Base-by-base conservation (phyloP, 1,140 invertebrate species). In the Solen grandis region DNA sequence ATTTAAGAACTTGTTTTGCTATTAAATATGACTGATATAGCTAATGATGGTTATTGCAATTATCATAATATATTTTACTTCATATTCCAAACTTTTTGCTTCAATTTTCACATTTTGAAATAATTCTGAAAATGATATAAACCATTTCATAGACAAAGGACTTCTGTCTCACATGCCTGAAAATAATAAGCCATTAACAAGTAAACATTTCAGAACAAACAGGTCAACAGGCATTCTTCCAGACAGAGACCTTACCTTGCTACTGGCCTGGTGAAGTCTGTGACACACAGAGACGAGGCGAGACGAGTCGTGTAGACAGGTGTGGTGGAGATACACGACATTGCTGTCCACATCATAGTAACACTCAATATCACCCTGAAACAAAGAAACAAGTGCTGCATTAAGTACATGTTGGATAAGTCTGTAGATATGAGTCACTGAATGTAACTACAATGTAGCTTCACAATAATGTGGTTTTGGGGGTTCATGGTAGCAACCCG, bases 271-370 rank as follows among this genome's bases (percentile, higher is more conserved):
- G 25, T 93, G 83, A 33, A 95, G 91, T 57, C 92, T 90, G 57
- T 94, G 92, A 85, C 94, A 95, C 38, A 94, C 90, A 35, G 93
- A 88, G 5, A 94, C 83, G 19, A 96, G 88, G 1, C 91, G 87
- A 70, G 94, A 89, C 22, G 93, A 93, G 87, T 96, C 96, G 74
- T 95, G 92, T 35, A 94, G 88, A 75, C 95, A 95, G 65, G 93
- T 90, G 19, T 95, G 87, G 88, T 96, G 95, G 33, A 96, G 90
- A 88, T 95, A 96, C 62, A 96, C 91, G 22, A 95, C 94, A 83
- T 93, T 93, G 25, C 94, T 93, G 79, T 94, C 93, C 33, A 90
- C 90, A 89, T 96, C 94, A 90, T 95, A 94, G 87, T 94, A 96
- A 74, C 95, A 95, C 89, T 96, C 95, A 33, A 96, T 94, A 79